Percentiles rank a stretch among this genome's conserved stretches.
These are phyloP conservation scores for Oxyura jamaicensis DNA, from an alignment of 2,113 vertebrate species.

Conservation along the genomic window DNA sequence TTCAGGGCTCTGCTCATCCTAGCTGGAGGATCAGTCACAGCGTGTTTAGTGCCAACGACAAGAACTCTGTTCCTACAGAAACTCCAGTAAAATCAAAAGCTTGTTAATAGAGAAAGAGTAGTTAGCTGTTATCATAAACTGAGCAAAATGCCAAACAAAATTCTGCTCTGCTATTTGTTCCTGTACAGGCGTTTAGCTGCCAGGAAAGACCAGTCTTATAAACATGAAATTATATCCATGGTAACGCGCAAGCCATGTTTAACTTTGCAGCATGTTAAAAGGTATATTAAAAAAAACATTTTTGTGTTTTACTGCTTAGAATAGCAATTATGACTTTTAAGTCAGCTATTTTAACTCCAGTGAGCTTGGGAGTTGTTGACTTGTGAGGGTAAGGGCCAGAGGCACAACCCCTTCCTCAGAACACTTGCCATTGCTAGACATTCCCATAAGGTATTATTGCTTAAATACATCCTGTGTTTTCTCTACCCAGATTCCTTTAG, in stretches of 20 bases:
- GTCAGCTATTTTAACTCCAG: slow-evolving; percentile 27
- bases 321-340: slow-evolving; percentile 29
- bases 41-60: not conserved
- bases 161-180: slow-evolving; percentile 38
- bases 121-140: slow-evolving; percentile 3
- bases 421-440: slow-evolving; percentile 10
- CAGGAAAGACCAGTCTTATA: slow-evolving; percentile 48
- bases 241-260: slow-evolving; percentile 53
- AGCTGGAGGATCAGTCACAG: not conserved
- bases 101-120: not conserved
- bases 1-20: not conserved
- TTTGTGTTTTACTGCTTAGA: slow-evolving; percentile 9
- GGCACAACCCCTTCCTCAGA: slow-evolving; percentile 19
- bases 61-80: slow-evolving; percentile 5
- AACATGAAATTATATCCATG: slow-evolving; percentile 68
- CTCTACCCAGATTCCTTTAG: not conserved
- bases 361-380: not conserved
- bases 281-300: slow-evolving; percentile 3
- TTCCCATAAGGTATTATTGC: slow-evolving; percentile 40
- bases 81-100: slow-evolving; percentile 25
- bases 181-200: slow-evolving; percentile 38
- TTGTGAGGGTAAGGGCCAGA: slow-evolving; percentile 11
- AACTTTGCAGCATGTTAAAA: slow-evolving; percentile 47
- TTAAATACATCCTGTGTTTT: slow-evolving; percentile 52
- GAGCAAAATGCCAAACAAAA: slow-evolving; percentile 44